Evolutionary conservation across 2,113 vertebrate species (phyloP), one percentile per base, ranked within the genome.

Genomic region (Salvator merianae): DNA sequence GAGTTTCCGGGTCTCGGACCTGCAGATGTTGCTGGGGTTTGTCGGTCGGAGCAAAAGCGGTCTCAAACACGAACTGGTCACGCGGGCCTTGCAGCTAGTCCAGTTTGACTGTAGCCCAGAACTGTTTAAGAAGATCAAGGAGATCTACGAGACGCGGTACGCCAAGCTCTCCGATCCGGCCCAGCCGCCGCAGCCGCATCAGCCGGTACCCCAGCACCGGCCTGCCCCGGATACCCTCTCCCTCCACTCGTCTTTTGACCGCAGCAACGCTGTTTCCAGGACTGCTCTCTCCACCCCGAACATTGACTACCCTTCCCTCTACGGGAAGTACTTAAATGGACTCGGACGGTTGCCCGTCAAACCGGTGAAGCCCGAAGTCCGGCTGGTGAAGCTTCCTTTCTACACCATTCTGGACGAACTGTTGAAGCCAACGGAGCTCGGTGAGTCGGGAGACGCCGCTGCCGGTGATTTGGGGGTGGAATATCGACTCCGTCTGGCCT

Each of bases 21-120:
- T 99, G 93, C 99, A 99, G 95, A 98, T 98, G 87, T 97, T 99
- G 93, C 96, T 99, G 93, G 97, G 98, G 91, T 99, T 98, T 30
- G 99, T 99, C 90, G 99, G 99, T 82, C 98, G 98, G 93, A 99
- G 98, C 95, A 99, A 99, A 95, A 99, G 99, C 28, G 99, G 99
- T 81, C 96, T 99, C 91, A 99, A 99, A 93, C 99, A 99, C 84
- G 99, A 99, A 90, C 97, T 99, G 88, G 98, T 99, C 89, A 98
- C 98, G 6, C 94, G 98, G 87, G 98, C 99, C 2, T 91, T 99
- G 91, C 97, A 98, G 91, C 95, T 99, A 89, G 98, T 99, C 83
- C 98, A 99, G 94, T 99, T 98, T 0, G 98, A 99, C 94, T 99
- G 98, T 93, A 99, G 98, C 95, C 98, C 99, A 0, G 98, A 99